These are phyloP conservation scores for Odocoileus hemionus DNA, from an alignment of 2,113 vertebrate genomes.

Conservation along the genomic window DNA sequence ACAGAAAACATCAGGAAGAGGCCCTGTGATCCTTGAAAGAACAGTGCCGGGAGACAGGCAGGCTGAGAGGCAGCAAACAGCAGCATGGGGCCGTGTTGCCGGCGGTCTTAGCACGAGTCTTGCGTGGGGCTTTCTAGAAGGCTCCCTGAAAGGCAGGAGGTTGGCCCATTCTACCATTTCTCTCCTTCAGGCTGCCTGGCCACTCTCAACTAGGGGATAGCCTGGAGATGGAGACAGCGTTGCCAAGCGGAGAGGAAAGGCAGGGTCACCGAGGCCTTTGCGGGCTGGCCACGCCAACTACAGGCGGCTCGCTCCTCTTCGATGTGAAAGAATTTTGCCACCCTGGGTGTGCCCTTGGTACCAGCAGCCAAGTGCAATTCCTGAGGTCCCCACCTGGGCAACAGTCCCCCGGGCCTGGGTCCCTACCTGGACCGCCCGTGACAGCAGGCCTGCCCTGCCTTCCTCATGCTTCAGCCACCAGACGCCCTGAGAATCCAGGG, in stretches of 20 bases:
- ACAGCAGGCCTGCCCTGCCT: accelerated
- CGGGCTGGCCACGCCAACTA: background rate
- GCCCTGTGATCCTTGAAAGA: background rate
- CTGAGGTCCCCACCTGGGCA: too few relatives aligned
- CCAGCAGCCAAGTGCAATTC: background rate
- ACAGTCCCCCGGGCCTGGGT: background rate
- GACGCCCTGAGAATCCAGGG: background rate
- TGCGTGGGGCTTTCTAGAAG: background rate
- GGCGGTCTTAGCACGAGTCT: accelerated
- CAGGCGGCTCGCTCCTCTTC: background rate
- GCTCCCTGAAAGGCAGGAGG: background rate
- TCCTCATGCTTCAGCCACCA: background rate
- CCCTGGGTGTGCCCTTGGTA: background rate
- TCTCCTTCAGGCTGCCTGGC: background rate
- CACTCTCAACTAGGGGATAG: background rate
- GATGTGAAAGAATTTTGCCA: background rate
- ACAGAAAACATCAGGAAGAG: background rate
- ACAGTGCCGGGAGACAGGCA: background rate
- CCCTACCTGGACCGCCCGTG: background rate
- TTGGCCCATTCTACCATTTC: background rate
- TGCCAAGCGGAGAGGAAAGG: background rate
- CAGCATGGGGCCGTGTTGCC: too few relatives aligned
- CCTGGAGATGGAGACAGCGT: background rate
- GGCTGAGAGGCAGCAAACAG: background rate
- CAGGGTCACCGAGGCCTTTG: accelerated